phyloP scores from a whole-genome alignment of 2,797 vertebrate genomes.

The Orientallactaga sibirica region DNA sequence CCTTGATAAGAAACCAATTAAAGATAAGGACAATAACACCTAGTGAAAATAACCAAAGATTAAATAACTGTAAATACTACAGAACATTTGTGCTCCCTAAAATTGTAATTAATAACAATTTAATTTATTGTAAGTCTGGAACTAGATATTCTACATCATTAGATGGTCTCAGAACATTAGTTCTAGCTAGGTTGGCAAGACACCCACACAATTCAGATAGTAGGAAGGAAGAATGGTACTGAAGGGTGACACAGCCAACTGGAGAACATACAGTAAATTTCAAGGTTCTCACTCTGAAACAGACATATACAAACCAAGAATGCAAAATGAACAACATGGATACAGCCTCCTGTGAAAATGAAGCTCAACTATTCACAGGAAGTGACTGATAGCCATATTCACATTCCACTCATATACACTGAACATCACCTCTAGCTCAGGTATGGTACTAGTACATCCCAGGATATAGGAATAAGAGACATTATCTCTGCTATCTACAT shows the following conservation, averaged over 20 bases:
- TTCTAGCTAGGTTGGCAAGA: background rate
- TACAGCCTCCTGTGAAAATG: background rate
- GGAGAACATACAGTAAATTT: background rate
- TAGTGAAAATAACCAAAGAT: slow-evolving; percentile 14
- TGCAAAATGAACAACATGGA: background rate
- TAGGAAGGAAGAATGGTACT: background rate
- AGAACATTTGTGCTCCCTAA: background rate
- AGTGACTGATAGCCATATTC: background rate
- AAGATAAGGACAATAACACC: background rate
- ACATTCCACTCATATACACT: background rate
- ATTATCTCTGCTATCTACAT: background rate
- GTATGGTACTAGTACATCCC: background rate
- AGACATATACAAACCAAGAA: background rate
- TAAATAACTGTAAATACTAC: slow-evolving; percentile 31
- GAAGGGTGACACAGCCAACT: background rate
- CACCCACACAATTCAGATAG: background rate
- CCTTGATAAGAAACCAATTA: slow-evolving; percentile 27
- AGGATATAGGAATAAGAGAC: background rate
- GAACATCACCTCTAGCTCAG: background rate
- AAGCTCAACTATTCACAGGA: background rate
- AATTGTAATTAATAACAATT: background rate
- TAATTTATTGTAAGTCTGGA: slow-evolving; percentile 13
- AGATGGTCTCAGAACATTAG: background rate
- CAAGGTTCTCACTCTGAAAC: background rate
- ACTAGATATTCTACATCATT: background rate